These are phyloP conservation scores for Rhabdomys pumilio DNA, from an alignment of 2,797 vertebrate species.

Conservation along the genomic window DNA sequence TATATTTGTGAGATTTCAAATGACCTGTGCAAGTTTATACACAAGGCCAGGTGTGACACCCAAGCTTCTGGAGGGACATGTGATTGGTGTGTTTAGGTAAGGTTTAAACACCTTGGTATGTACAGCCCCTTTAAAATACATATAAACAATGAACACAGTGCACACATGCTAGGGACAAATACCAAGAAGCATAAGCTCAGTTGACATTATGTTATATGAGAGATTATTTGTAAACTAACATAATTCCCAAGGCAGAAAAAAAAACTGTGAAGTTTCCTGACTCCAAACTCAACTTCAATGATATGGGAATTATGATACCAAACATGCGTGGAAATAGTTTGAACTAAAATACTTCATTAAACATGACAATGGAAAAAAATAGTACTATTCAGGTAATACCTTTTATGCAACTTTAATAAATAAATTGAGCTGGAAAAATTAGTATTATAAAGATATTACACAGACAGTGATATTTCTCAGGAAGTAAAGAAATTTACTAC, in stretches of 20 bases:
- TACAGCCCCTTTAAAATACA: neutral
- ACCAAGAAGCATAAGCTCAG: neutral
- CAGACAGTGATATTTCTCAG: neutral
- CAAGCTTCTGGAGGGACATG: neutral
- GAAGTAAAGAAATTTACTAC: neutral
- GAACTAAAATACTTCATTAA: slow-evolving; percentile 33
- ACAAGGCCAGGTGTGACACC: neutral
- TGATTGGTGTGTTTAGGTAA: neutral
- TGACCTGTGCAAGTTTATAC: slow-evolving; percentile 66
- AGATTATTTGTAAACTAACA: neutral
- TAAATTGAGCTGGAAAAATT: neutral
- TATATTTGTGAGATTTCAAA: neutral
- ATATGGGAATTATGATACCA: neutral
- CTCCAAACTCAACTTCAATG: neutral
- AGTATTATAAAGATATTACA: neutral
- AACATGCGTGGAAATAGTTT: neutral
- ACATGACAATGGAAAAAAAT: neutral
- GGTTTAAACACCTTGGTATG: neutral
- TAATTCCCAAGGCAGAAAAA: neutral
- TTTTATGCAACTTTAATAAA: neutral
- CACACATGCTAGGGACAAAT: neutral
- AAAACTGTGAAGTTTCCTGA: neutral
- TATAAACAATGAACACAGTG: neutral
- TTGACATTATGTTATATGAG: neutral
- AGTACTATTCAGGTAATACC: neutral